These are phyloP conservation scores for Acromyrmex echinatior DNA, from an alignment of 1,140 invertebrate genomes.

Conservation along the genomic window DNA sequence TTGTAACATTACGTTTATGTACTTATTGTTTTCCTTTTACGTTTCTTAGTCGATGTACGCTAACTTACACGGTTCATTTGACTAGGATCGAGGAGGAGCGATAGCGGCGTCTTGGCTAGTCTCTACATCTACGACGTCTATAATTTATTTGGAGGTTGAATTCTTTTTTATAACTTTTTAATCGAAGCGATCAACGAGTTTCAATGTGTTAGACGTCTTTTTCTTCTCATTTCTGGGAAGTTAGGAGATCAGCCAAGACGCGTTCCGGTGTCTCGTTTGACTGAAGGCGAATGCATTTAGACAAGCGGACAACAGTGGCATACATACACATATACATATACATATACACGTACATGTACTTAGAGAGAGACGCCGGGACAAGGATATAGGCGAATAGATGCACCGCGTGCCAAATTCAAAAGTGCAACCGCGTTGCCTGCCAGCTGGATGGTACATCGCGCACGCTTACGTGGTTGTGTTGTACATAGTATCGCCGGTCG, in stretches of 20 bases:
- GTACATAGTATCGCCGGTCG: constrained; percentile 80
- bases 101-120: constrained; percentile 34
- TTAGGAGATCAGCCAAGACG: constrained; percentile 19
- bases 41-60: constrained; percentile 46
- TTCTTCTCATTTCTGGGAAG: background rate
- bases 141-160: background rate
- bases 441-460: constrained; percentile 59
- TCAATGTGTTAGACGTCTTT: constrained; percentile 4
- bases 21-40: constrained; percentile 71
- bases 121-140: background rate
- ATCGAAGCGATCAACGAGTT: background rate
- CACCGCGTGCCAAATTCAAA: constrained; percentile 80
- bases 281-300: constrained; percentile 52
- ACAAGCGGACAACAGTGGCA: constrained; percentile 18
- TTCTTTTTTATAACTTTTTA: constrained; percentile 37
- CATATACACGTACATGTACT: background rate
- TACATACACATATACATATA: background rate
- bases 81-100: constrained; percentile 40
- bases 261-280: constrained; percentile 61
- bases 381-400: constrained; percentile 47
- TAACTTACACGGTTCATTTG: constrained; percentile 47
- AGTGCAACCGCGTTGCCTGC: constrained; percentile 73
- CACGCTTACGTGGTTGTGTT: constrained; percentile 77
- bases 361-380: constrained; percentile 46
- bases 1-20: constrained; percentile 64